phyloP scores from a whole-genome alignment of 2,888 invertebrate genomes.

The Synanthedon vespiformis region DNA sequence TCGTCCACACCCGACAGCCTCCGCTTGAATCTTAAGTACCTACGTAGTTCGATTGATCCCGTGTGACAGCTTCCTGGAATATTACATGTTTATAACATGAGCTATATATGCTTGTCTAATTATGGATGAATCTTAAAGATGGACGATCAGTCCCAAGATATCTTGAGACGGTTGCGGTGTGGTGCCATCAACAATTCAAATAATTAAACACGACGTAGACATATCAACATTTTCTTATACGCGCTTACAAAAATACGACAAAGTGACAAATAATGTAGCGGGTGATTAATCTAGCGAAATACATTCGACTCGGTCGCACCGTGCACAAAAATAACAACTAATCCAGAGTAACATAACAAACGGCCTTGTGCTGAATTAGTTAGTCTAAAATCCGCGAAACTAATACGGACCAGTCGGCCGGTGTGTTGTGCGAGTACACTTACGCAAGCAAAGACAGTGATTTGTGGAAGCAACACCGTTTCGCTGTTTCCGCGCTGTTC shows the following conservation, averaged over 20 bases:
- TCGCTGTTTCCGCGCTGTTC: slow-evolving; percentile 5
- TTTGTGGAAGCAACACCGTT: slow-evolving; percentile 5
- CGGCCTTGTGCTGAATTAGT: slow-evolving; percentile 38
- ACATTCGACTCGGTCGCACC: slow-evolving; percentile 19
- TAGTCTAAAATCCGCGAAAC: slow-evolving; percentile 13
- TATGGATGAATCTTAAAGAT: too few relatives aligned
- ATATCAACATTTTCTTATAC: too few relatives aligned
- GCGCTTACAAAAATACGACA: slow-evolving; percentile 1
- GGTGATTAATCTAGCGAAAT: slow-evolving; percentile 24
- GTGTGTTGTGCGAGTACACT: not conserved
- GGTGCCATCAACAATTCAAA: too few relatives aligned
- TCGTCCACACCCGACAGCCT: not conserved
- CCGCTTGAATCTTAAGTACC: not conserved
- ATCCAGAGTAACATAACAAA: slow-evolving; percentile 23
- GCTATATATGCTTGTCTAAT: too few relatives aligned
- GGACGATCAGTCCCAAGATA: too few relatives aligned
- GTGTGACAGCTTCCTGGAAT: not conserved
- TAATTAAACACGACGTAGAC: too few relatives aligned
- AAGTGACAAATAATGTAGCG: slow-evolving; percentile 11
- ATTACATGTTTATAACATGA: not conserved
- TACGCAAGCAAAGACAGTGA: slow-evolving; percentile 7
- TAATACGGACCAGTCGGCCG: slow-evolving; percentile 4
- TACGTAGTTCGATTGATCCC: not conserved
- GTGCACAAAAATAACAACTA: slow-evolving; percentile 14
- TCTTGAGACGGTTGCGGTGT: too few relatives aligned